These are phyloP conservation scores for Esox niger DNA, from an alignment of 2,113 vertebrate species.

Conservation along the genomic window DNA sequence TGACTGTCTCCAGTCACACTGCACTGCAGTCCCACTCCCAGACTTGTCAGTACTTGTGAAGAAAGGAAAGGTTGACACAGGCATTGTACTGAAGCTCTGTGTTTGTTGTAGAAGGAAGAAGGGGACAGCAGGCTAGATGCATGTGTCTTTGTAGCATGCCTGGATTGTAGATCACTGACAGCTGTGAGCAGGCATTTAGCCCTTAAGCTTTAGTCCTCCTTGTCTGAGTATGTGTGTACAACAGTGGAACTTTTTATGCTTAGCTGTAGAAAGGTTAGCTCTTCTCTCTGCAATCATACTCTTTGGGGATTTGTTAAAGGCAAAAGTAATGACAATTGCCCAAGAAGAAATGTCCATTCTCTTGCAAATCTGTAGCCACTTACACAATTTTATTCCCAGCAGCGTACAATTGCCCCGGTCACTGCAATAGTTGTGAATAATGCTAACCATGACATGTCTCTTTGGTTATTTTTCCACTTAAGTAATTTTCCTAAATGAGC, in stretches of 20 bases:
- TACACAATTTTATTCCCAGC: not conserved
- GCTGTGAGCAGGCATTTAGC: not conserved
- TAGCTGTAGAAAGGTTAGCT: not conserved
- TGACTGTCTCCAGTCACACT: too few species aligned
- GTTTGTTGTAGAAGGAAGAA: not conserved
- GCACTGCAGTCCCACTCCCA: too few species aligned
- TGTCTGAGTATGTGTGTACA: not conserved
- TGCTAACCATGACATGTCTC: conserved; percentile 46
- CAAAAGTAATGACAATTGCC: not conserved
- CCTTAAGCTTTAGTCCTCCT: not conserved
- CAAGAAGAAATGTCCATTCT: not conserved
- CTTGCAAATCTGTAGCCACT: not conserved
- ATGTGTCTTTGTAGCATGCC: not conserved
- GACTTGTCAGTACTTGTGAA: conserved; percentile 28
- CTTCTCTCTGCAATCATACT: not conserved
- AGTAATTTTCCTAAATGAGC: conserved; percentile 36
- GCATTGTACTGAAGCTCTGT: not conserved
- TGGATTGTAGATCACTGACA: not conserved
- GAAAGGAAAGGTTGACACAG: not conserved
- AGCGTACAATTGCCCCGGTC: not conserved
- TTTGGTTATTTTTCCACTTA: conserved; percentile 51
- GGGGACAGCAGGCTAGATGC: not conserved
- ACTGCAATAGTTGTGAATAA: not conserved
- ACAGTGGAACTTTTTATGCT: not conserved
- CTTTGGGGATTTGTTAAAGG: not conserved